Evolutionary conservation across 2,888 invertebrate genomes (phyloP).

Genomic region (Zelleria hepariella): DNA sequence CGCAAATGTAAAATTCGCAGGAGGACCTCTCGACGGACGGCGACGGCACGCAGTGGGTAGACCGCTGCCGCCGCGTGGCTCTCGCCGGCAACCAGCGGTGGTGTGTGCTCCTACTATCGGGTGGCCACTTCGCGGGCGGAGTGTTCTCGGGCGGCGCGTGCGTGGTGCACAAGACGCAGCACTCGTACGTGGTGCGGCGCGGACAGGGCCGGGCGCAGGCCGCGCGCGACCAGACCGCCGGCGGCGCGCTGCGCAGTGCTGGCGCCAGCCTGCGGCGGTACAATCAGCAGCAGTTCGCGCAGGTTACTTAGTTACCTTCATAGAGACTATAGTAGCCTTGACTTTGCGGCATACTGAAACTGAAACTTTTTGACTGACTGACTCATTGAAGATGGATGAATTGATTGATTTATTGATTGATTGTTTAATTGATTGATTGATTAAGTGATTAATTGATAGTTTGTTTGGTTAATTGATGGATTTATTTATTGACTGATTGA

Average conservation of each 20-base stretch:
- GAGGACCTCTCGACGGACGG: conserved; percentile 63
- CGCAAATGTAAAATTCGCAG: conserved; percentile 33
- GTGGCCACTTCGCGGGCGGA: conserved; percentile 82
- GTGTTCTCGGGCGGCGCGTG: conserved; percentile 54
- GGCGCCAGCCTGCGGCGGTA: conserved; percentile 85
- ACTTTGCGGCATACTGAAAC: no score
- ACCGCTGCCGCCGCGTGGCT: conserved; percentile 39
- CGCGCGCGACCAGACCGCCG: conserved; percentile 70
- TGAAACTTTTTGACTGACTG: no score
- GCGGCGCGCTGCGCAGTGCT: conserved; percentile 81
- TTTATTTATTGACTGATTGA: no score
- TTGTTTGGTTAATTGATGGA: no score
- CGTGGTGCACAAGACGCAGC: conserved; percentile 84
- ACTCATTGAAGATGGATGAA: no score
- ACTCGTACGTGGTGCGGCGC: conserved; percentile 86
- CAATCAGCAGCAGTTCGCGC: conserved; percentile 81
- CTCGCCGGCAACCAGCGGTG: conserved; percentile 69
- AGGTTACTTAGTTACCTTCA: conserved; percentile 74
- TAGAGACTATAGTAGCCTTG: no score
- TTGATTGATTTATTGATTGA: no score
- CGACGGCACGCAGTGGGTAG: conserved; percentile 51
- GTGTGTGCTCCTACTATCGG: conserved; percentile 86
- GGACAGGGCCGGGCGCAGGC: conserved; percentile 87
- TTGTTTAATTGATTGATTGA: no score
- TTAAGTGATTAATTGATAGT: no score